Percentiles rank a stretch among this genome's conserved stretches.
Conservation (phyloP, 2,797 vertebrate genomes). For the Poecilia gillii region DNA sequence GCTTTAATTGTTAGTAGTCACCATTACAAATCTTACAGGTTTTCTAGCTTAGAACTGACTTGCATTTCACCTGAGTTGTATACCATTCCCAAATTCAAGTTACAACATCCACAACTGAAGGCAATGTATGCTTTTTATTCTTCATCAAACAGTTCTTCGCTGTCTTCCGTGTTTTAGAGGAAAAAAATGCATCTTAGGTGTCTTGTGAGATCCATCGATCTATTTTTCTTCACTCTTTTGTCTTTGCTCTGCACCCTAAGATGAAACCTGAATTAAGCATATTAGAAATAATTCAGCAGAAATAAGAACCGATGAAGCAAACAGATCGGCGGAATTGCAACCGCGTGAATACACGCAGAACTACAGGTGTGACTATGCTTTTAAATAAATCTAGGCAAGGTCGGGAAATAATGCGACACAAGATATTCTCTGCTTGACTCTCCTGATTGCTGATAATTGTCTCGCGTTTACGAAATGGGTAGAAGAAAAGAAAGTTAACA, state of each 20-base stretch:
- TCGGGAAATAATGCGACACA: not conserved
- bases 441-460: conserved; percentile 20
- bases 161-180: not conserved
- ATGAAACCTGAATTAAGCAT: not conserved
- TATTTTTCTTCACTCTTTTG: not conserved
- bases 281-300: not conserved
- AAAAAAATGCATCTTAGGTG: not conserved
- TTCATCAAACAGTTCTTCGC: not conserved
- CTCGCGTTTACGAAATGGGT: conserved; percentile 38
- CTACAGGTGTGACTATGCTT: not conserved
- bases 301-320: not conserved
- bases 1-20: not conserved
- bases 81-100: not conserved
- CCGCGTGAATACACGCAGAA: not conserved
- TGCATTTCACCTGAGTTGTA: not conserved
- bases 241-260: not conserved
- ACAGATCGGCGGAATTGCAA: not conserved
- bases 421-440: not conserved
- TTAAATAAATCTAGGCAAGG: not conserved
- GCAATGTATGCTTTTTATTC: not conserved
- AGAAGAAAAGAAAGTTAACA: conserved; percentile 24
- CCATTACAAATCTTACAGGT: not conserved
- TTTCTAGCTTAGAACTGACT: not conserved
- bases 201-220: not conserved
- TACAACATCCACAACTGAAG: not conserved